Evolutionary conservation across 2,797 vertebrate genomes (phyloP).

Genomic region (Amazona ochrocephala): DNA sequence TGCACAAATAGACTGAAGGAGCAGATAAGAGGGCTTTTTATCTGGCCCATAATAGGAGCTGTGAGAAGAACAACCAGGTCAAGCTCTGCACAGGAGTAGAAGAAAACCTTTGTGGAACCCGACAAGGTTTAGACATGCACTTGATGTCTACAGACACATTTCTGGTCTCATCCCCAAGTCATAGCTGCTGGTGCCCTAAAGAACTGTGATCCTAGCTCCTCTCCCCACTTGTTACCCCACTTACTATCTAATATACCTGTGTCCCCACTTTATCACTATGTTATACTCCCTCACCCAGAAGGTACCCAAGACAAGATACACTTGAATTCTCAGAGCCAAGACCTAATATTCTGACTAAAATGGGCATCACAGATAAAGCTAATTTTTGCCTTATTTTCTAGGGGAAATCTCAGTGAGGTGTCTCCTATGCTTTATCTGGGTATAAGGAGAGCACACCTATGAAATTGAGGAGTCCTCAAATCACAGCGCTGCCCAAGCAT

Average conservation of each 20-base stretch:
- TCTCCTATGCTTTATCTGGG: background rate
- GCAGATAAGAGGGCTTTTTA: background rate
- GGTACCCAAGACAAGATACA: background rate
- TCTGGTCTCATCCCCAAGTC: background rate
- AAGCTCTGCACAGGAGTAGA: background rate
- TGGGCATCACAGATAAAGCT: background rate
- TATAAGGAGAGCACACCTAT: background rate
- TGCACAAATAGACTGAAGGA: background rate
- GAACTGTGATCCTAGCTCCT: background rate
- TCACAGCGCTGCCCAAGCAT: background rate
- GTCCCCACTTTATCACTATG: background rate
- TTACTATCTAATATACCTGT: background rate
- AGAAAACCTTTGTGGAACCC: background rate
- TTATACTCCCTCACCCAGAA: background rate
- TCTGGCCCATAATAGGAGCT: background rate
- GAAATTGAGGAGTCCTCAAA: background rate
- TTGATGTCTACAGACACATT: background rate
- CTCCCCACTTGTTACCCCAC: background rate
- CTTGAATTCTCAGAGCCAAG: background rate
- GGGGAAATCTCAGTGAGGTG: background rate
- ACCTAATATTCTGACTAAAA: background rate
- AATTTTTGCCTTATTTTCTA: background rate
- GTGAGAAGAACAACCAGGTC: background rate
- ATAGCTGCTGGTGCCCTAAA: background rate
- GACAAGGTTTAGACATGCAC: accelerated